A percentile compares a stretch with the other conserved stretches of the same genome.
Conservation (phyloP, 2,113 vertebrate genomes). For the Monopterus albus region DNA sequence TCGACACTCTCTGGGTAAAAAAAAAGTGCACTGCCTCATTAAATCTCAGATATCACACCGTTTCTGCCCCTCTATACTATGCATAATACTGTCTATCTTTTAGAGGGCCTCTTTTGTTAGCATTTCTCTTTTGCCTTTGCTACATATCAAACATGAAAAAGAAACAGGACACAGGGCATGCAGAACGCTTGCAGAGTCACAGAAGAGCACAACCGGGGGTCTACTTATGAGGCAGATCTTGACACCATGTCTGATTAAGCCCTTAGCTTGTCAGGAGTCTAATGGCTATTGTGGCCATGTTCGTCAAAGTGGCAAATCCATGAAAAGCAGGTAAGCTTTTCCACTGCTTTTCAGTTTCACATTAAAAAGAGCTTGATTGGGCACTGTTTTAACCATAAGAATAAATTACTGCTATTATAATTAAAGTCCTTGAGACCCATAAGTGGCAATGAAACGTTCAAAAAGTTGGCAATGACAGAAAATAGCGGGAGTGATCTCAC, state of each 20-base stretch:
- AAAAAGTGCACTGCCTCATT: conserved; percentile 96
- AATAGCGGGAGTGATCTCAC: neutral
- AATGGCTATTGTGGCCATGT: conserved; percentile 65
- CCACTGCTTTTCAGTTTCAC: conserved; percentile 26
- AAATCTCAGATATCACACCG: conserved; percentile 86
- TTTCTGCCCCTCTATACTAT: conserved; percentile 70
- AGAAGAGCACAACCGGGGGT: conserved; percentile 71
- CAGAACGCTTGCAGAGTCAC: conserved; percentile 58
- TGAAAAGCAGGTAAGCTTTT: conserved; percentile 49
- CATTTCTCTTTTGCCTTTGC: conserved; percentile 71
- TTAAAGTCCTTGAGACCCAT: neutral
- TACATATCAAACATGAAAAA: conserved; percentile 75
- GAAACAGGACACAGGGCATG: conserved; percentile 64
- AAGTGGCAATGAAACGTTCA: neutral
- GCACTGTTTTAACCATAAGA: neutral
- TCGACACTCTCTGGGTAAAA: conserved; percentile 87
- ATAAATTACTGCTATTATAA: conserved; percentile 1
- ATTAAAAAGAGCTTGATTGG: conserved; percentile 10
- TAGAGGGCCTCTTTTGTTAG: conserved; percentile 77
- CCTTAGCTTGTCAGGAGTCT: conserved; percentile 62
- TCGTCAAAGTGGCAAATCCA: conserved; percentile 52
- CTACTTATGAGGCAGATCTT: conserved; percentile 69
- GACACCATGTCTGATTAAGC: conserved; percentile 68
- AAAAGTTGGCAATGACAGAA: conserved; percentile 28
- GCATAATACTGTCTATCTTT: conserved; percentile 71